Evolutionary conservation across 2,888 invertebrate species (phyloP).

Genomic region (Drosophila algonquin): DNA sequence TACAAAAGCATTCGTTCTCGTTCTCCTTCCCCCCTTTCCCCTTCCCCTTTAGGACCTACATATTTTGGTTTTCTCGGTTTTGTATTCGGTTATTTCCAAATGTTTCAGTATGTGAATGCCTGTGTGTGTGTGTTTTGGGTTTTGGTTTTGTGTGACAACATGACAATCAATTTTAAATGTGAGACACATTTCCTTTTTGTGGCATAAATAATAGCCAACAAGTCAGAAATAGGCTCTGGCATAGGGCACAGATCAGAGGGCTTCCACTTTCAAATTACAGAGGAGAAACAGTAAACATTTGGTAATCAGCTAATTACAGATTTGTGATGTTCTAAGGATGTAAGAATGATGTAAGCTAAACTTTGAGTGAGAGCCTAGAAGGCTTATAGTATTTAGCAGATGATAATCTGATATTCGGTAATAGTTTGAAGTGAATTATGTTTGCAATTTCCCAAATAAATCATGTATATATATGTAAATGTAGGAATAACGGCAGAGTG

Average conservation of each 20-base stretch:
- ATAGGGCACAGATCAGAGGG: no score
- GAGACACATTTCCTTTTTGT: conserved; percentile 42
- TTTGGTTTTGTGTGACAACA: conserved; percentile 43
- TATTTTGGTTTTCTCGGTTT: conserved; percentile 24
- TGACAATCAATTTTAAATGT: conserved; percentile 53
- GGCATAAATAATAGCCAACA: conserved; percentile 39
- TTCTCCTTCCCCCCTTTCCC: conserved; percentile 9
- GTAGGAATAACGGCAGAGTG: background rate
- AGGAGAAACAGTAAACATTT: conserved; percentile 7
- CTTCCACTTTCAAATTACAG: conserved; percentile 4
- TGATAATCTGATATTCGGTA: background rate
- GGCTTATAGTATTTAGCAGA: background rate
- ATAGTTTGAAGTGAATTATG: background rate
- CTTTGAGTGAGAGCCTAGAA: background rate
- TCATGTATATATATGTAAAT: background rate
- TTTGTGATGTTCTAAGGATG: conserved; percentile 1
- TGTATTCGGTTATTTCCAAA: conserved; percentile 24
- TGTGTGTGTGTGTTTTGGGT: background rate
- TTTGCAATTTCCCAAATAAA: background rate
- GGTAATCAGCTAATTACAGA: conserved; percentile 38
- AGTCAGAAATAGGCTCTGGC: conserved; percentile 24
- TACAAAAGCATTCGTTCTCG: conserved; percentile 54
- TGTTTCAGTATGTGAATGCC: conserved; percentile 11
- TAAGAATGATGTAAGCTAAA: background rate
- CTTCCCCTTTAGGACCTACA: background rate